Evolutionary conservation across 2,888 invertebrate species (phyloP), one percentile per base, ranked within the genome.

Genomic region (Branchipolynoe longqiensis): DNA sequence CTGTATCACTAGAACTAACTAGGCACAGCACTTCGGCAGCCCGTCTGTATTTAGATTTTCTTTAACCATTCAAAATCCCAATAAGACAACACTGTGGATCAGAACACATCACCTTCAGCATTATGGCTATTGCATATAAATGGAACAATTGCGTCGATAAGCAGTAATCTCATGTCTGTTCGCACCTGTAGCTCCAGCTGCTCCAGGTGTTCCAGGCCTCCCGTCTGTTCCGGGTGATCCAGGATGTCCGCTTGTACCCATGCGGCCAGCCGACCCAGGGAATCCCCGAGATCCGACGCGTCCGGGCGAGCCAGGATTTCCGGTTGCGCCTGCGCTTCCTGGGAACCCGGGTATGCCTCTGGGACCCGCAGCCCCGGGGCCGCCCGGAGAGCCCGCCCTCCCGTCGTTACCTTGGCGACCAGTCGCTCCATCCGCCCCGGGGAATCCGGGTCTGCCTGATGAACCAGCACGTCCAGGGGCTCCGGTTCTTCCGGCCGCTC

Each of bases 371-470:
- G 12, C 25, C 33, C 87, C 87, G 3, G 85, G 33, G 22, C 33
- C n/a, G 31, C 85, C 78, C 28, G 83, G 69, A n/a, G 40, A 22
- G 54, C 89, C 89, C 31, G 83, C 0, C 87, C 6, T 56, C n/a
- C 3, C 25, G 18, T 56, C 2, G 3, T 56, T 56, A 62, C 62
- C 62, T 28, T 25, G 62, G 28, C 3, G 36, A 0, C 82, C 82
- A 58, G 82, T 36, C 25, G 25, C n/a, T 58, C 82, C 82, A 54
- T 31, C 31, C n/a, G 83, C 59, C 38, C 83, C 83, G 40, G 78
- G 22, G 6, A 28, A 33, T 22, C 83, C 83, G 1, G 58, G 62
- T 25, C 14, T 38, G 41, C 84, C 84, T 54, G 40, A 48, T 2
- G 64, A 28, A 25, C 83, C 83, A 83, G 83, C 62, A 8, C 36